Conservation (phyloP, 2,113 vertebrate genomes). For the Gadus chalcogrammus region DNA sequence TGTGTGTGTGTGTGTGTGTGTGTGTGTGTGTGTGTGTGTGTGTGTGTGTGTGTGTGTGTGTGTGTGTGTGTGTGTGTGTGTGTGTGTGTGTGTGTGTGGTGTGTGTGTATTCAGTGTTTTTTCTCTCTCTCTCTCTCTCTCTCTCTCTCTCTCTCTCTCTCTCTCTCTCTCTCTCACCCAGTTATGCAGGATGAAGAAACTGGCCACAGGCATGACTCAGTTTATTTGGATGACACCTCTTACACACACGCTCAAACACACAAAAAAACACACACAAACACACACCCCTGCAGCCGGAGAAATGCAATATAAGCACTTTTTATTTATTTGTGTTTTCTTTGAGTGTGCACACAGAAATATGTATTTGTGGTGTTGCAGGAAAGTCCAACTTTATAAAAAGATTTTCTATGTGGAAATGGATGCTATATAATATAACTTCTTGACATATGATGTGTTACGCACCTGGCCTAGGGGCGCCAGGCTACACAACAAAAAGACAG, state of each 20-base stretch:
- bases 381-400: constrained; percentile 4
- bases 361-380: neutral
- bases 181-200: constrained; percentile 33
- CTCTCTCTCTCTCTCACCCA: neutral
- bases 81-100: no score
- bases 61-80: no score
- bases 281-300: neutral
- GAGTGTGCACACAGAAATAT: no score
- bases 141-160: no score
- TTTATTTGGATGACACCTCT: constrained; percentile 24
- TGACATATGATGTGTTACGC: constrained; percentile 21
- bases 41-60: no score
- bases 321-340: no score
- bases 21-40: no score
- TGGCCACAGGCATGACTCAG: constrained; percentile 51
- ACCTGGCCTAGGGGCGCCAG: no score
- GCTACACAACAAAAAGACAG: no score
- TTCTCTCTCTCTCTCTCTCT: no score
- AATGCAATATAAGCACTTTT: neutral
- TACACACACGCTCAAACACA: constrained; percentile 18
- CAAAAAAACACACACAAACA: constrained; percentile 15
- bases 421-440: constrained; percentile 19
- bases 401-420: constrained; percentile 25
- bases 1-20: no score
- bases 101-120: no score